phyloP scores from a whole-genome alignment of 2,797 vertebrate species.

The Clarias pachynema region DNA sequence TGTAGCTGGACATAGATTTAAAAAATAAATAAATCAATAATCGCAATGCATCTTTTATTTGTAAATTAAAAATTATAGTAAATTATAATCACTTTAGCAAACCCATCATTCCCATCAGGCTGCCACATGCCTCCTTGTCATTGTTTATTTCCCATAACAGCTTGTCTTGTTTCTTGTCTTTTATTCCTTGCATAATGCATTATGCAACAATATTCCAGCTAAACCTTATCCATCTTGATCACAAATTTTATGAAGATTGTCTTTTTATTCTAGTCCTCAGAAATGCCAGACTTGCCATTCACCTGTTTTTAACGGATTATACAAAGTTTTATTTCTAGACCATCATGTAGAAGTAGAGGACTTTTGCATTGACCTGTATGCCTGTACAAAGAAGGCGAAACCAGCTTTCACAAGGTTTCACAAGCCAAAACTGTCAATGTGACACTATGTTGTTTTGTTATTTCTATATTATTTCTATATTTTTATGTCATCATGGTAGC shows the following conservation, averaged over 20 bases:
- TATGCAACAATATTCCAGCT: neutral
- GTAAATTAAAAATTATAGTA: neutral
- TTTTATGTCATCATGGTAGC: constrained; percentile 13
- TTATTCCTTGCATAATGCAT: neutral
- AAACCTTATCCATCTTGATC: neutral
- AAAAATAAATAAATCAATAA: neutral
- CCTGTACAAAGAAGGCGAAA: neutral
- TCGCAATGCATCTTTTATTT: neutral
- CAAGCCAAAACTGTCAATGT: constrained; percentile 2
- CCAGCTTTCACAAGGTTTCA: constrained; percentile 79
- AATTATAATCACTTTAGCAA: neutral
- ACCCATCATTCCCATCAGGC: neutral
- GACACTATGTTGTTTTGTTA: neutral
- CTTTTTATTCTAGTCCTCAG: neutral
- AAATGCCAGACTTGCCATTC: neutral
- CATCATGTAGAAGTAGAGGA: constrained; percentile 6
- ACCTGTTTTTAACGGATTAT: neutral
- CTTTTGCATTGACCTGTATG: neutral
- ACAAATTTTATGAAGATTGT: neutral
- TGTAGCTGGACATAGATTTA: neutral
- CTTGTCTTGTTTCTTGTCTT: neutral
- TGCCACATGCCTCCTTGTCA: neutral
- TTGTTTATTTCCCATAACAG: neutral
- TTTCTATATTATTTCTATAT: constrained; percentile 16
- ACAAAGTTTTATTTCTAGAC: neutral